Percentiles rank a stretch among this genome's conserved stretches.
Evolutionary conservation across 1,140 invertebrate species (phyloP).

Genomic region (Zaprionus gabonicus): DNA sequence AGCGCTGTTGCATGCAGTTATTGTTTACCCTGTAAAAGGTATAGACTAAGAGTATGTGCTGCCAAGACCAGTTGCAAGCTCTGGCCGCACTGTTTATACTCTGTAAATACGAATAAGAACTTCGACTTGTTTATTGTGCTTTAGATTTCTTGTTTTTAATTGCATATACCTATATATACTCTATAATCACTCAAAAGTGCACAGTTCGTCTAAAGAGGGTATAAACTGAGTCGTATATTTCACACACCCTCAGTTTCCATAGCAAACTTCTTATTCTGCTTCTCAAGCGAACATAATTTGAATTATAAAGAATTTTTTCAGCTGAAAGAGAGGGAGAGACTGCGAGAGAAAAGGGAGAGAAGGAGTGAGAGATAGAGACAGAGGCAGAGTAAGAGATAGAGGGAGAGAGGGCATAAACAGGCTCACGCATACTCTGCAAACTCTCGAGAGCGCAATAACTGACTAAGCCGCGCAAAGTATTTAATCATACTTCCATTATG

Average conservation of each 20-base stretch:
- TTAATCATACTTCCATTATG: not conserved
- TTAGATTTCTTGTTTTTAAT: not conserved
- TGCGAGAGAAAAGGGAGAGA: not conserved
- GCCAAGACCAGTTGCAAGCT: too few relatives aligned
- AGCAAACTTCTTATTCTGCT: not conserved
- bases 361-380: too few relatives aligned
- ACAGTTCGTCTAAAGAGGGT: not conserved
- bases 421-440: not conserved
- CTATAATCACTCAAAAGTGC: too few relatives aligned
- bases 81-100: too few relatives aligned
- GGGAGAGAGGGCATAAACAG: not conserved
- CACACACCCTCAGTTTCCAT: not conserved
- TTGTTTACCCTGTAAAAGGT: not conserved
- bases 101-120: too few relatives aligned
- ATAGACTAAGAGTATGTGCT: not conserved
- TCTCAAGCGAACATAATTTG: conserved; percentile 3
- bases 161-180: not conserved
- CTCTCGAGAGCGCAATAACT: not conserved
- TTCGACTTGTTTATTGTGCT: too few relatives aligned
- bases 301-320: conserved; percentile 1
- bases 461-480: not conserved
- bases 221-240: not conserved
- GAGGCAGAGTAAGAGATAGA: too few relatives aligned
- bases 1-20: too few relatives aligned
- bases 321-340: not conserved